These are phyloP conservation scores for Mamestra brassicae DNA, from an alignment of 2,888 invertebrate genomes.

Conservation along the genomic window DNA sequence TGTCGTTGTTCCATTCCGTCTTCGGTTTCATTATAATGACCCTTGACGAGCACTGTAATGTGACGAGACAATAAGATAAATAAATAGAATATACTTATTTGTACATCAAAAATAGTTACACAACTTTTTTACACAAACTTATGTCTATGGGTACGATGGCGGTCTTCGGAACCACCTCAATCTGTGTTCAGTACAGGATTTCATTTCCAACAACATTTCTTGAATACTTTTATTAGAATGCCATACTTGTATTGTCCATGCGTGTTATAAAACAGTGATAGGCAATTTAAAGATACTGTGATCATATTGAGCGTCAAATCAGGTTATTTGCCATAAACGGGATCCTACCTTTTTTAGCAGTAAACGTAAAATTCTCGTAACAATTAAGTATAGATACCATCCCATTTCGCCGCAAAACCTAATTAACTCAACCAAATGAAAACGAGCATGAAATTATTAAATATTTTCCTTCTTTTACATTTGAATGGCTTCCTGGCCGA, in stretches of 20 bases:
- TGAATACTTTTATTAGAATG: no score
- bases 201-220: no score
- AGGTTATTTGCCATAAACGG: neutral
- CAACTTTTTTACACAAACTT: no score
- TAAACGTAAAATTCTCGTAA: neutral
- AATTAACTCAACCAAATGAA: constrained; percentile 19
- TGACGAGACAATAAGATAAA: no score
- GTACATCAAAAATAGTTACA: no score
- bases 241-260: no score
- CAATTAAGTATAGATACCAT: neutral
- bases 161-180: no score
- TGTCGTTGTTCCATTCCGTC: neutral
- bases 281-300: neutral
- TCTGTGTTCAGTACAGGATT: no score
- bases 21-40: neutral
- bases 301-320: no score
- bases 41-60: neutral
- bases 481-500: constrained; percentile 12
- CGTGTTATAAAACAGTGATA: neutral
- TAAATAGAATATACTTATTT: no score
- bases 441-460: constrained; percentile 11
- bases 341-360: neutral
- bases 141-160: no score
- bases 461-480: constrained; percentile 20
- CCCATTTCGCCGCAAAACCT: neutral